Conservation (phyloP, 2,888 invertebrate genomes). For the Napeogenes sylphis region DNA sequence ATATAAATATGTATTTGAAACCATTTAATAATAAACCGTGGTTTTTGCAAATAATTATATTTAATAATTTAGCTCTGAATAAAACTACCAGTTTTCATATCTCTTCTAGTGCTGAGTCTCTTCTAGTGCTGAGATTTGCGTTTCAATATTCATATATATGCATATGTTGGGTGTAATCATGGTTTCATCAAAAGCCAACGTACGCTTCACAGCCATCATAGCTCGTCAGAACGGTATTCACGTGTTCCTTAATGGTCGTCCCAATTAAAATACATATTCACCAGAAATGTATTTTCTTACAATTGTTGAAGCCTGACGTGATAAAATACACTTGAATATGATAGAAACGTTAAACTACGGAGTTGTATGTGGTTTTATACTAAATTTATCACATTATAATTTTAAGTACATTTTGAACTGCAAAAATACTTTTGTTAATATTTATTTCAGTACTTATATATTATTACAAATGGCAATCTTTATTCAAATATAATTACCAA, state of each 20-base stretch:
- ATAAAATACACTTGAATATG: no score
- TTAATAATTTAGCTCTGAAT: no score
- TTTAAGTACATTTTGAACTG: no score
- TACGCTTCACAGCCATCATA: conserved; percentile 49
- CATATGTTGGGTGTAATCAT: conserved; percentile 64
- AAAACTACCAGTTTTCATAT: neutral
- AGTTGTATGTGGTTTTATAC: no score
- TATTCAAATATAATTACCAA: no score
- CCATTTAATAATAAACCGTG: neutral
- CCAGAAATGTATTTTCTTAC: conserved; percentile 1
- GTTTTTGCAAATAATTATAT: neutral
- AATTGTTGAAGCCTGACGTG: no score
- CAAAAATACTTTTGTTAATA: no score
- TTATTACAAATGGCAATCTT: no score
- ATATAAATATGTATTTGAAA: neutral
- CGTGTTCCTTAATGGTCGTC: conserved; percentile 54
- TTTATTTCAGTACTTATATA: no score
- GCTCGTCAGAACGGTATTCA: conserved; percentile 64
- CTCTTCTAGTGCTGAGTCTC: no score
- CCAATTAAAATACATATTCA: conserved; percentile 49
- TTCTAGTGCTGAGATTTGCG: conserved; percentile 3
- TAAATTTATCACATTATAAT: no score
- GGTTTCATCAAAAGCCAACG: conserved; percentile 68
- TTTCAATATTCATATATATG: conserved; percentile 35
- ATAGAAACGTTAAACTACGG: no score